phyloP scores from a whole-genome alignment of 2,113 vertebrate genomes.

The Rhabdornis inornatus region DNA sequence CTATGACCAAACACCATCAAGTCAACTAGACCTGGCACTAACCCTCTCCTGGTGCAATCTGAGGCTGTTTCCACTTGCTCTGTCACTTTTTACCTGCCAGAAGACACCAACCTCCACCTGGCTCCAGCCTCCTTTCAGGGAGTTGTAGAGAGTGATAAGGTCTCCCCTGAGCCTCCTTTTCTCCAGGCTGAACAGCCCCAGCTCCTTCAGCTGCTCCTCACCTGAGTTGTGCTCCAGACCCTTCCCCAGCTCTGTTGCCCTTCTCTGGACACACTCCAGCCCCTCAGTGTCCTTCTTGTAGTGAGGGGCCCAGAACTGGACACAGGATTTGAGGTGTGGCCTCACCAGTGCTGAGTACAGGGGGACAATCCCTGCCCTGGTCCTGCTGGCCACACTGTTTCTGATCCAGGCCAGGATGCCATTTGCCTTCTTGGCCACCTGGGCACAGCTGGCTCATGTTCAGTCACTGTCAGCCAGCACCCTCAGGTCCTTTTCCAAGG shows the following conservation, averaged over 20 bases:
- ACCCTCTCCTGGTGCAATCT: neutral
- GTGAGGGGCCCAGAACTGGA: neutral
- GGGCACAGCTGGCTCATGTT: neutral
- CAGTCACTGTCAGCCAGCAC: accelerated
- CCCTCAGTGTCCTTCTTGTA: neutral
- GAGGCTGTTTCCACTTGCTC: neutral
- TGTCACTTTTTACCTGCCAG: neutral
- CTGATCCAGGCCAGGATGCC: neutral
- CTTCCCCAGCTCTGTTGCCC: neutral
- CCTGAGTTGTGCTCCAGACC: neutral
- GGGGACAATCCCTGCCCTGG: neutral
- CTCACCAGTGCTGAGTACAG: neutral
- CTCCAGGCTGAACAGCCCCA: neutral
- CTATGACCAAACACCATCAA: accelerated
- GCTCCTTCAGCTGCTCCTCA: neutral
- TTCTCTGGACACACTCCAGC: accelerated
- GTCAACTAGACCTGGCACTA: neutral
- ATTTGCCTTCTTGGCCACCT: neutral
- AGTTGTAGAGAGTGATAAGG: neutral
- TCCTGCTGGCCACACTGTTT: neutral
- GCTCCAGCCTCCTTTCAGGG: neutral
- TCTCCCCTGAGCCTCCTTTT: neutral
- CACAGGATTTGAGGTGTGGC: accelerated
- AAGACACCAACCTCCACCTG: accelerated
- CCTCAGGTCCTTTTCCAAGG: neutral